Percentiles rank a stretch among this genome's conserved stretches.
phyloP scores from a whole-genome alignment of 2,113 vertebrate genomes.

The Pseudopipra pipra region DNA sequence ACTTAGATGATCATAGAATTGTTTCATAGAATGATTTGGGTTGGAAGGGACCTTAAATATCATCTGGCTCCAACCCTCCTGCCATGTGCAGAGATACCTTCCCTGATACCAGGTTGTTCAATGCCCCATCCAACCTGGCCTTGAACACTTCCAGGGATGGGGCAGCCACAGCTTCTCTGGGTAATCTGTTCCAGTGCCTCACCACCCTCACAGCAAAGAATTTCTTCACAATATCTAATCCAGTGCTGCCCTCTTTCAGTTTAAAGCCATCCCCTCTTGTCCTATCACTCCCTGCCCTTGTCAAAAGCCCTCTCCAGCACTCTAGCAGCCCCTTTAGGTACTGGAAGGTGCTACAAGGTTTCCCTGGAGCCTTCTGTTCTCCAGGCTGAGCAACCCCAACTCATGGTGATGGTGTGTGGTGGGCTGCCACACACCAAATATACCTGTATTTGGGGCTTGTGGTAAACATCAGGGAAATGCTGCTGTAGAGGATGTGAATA shows the following conservation, averaged over 20 bases:
- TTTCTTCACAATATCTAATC: not conserved
- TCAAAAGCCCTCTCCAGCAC: not conserved
- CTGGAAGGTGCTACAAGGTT: not conserved
- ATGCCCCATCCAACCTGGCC: not conserved
- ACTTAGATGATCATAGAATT: not conserved
- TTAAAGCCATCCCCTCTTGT: not conserved
- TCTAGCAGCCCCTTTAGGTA: not conserved
- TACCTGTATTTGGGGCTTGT: not conserved
- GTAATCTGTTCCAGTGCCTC: not conserved
- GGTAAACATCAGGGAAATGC: not conserved
- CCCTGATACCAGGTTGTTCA: not conserved
- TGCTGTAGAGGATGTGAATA: not conserved
- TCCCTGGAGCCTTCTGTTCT: not conserved
- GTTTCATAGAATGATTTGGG: not conserved
- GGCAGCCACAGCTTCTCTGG: not conserved
- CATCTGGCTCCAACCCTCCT: not conserved
- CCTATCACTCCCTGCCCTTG: not conserved
- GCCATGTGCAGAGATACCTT: not conserved
- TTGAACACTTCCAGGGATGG: not conserved
- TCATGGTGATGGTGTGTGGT: not conserved
- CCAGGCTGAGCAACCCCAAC: not conserved
- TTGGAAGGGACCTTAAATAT: not conserved
- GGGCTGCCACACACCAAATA: not conserved
- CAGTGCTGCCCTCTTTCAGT: too few species aligned
- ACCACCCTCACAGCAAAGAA: not conserved